Percentiles rank a stretch among this genome's conserved stretches.
Evolutionary conservation across 2,888 invertebrate genomes (phyloP).

Genomic region (Dorcus hopei): DNA sequence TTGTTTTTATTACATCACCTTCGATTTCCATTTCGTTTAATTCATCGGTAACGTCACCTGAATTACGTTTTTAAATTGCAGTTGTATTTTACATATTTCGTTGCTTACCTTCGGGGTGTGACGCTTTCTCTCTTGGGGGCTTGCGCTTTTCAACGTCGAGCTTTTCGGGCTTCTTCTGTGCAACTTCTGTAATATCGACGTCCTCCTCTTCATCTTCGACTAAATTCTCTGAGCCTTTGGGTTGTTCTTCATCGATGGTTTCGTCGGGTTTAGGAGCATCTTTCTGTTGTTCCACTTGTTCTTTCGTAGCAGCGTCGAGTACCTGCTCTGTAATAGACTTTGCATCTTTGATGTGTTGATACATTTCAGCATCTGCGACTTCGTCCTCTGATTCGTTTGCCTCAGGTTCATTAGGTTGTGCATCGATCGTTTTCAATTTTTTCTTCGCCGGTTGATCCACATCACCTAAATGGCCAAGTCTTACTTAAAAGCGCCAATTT

Average conservation of each 20-base stretch:
- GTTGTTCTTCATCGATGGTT: constrained; percentile 55
- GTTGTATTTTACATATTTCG: not conserved
- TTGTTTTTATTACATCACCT: constrained; percentile 70
- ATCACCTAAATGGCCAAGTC: constrained; percentile 49
- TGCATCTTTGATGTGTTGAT: constrained; percentile 81
- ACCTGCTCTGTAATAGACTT: constrained; percentile 70
- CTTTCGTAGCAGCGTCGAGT: constrained; percentile 75
- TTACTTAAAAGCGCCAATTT: not conserved
- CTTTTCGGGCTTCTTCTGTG: constrained; percentile 51
- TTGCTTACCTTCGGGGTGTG: constrained; percentile 41
- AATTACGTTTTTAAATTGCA: not conserved
- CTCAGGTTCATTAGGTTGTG: constrained; percentile 47
- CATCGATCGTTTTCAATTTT: constrained; percentile 56
- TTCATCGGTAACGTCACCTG: constrained; percentile 41
- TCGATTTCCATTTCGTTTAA: constrained; percentile 62
- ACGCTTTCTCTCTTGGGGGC: constrained; percentile 49
- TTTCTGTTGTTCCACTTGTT: constrained; percentile 64
- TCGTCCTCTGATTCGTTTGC: constrained; percentile 49
- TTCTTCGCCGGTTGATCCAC: constrained; percentile 62
- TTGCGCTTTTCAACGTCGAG: constrained; percentile 49
- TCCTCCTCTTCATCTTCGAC: constrained; percentile 54
- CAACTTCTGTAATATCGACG: constrained; percentile 56
- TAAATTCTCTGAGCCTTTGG: constrained; percentile 56
- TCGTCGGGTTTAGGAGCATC: constrained; percentile 61
- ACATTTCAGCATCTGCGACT: constrained; percentile 52